Conservation (phyloP, 2,888 invertebrate genomes). For the Bembecia ichneumoniformis region DNA sequence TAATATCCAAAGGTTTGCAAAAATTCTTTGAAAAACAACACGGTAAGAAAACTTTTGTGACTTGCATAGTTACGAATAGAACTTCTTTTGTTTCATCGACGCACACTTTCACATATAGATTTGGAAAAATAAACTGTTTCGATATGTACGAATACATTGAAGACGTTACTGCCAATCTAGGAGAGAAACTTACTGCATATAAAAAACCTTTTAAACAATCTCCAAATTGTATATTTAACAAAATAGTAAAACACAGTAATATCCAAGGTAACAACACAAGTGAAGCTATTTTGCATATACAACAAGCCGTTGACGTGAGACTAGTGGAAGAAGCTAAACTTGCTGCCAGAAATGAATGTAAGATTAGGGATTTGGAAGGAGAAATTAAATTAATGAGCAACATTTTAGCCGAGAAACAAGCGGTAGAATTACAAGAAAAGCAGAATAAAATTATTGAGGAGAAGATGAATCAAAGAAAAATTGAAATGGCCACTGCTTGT, state of each 20-base stretch:
- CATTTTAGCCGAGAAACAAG: constrained; percentile 54
- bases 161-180: constrained; percentile 67
- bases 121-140: constrained; percentile 72
- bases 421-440: constrained; percentile 35
- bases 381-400: constrained; percentile 61
- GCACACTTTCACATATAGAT: constrained; percentile 75
- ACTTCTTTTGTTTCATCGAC: constrained; percentile 67
- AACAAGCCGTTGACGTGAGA: constrained; percentile 54
- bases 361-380: constrained; percentile 53
- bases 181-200: constrained; percentile 63
- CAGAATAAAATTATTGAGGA: constrained; percentile 41
- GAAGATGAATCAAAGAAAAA: constrained; percentile 37
- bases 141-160: constrained; percentile 68
- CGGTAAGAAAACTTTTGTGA: constrained; percentile 73
- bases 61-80: constrained; percentile 73
- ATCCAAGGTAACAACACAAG: constrained; percentile 43
- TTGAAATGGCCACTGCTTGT: constrained; percentile 57
- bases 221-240: constrained; percentile 51
- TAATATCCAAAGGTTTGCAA: constrained; percentile 75
- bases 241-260: constrained; percentile 54
- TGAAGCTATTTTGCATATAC: constrained; percentile 57
- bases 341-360: constrained; percentile 52
- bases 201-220: constrained; percentile 43
- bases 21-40: constrained; percentile 68
- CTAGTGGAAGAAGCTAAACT: constrained; percentile 50